Evolutionary conservation across 2,113 vertebrate species (phyloP), one percentile per base, ranked within the genome.

Genomic region (Indicator indicator): DNA sequence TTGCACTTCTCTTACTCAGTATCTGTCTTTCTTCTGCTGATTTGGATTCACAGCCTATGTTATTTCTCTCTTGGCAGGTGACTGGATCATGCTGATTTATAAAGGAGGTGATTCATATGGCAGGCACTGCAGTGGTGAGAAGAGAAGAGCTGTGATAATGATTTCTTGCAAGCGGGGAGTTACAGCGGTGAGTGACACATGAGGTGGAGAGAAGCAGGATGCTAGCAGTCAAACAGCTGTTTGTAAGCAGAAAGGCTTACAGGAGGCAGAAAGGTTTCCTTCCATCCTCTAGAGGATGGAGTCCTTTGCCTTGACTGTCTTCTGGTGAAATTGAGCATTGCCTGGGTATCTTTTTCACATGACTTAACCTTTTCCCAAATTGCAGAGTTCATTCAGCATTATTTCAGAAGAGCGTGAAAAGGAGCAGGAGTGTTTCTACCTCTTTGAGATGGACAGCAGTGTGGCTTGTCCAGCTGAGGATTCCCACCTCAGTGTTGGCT

Each of bases 71-170:
- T 92, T 87, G 59, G 63, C 96, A 99, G 99, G 97, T 98, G 98
- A 99, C 77, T 99, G 99, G 99, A 98, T 99, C 96, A 97, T 99
- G 98, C 96, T 99, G 69, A 98, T 98, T 88, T 99, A 99, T 92
- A 97, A 88, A 83, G 96, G 98, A 7, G 99, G 99, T 14, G 98
- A 99, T 5, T 83, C 70, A 20, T 99, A 99, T 32, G 96, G 97
- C 67, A 60, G 0, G 1, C 98, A 99, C 97, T 99, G 99, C 87
- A 94, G 91, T 36, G 67, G 86, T 13, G 98, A 98, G 94, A 86
- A 86, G 18, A 98, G 99, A 38, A 98, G 95, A 74, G 99, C 99
- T 52, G 97, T 98, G 48, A 90, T 99, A 88, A 99, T 99, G 99
- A 99, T 99, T 96, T 99, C 98, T 69, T 99, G 99, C 95, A 97